Evolutionary conservation across 2,797 vertebrate genomes (phyloP).

Genomic region (Alcedo atthis): DNA sequence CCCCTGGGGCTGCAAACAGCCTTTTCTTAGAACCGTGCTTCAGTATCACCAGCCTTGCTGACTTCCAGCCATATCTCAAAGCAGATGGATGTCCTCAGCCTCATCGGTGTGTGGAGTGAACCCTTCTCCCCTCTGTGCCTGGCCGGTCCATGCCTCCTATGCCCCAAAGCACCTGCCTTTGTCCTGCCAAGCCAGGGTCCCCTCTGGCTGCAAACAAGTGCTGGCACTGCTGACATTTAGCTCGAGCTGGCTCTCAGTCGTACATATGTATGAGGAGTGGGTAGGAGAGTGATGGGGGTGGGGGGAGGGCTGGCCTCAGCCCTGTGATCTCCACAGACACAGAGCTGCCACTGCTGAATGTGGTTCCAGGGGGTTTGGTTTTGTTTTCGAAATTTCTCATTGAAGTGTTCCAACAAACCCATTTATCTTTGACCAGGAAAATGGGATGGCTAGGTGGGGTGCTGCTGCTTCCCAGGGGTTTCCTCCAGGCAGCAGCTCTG

Average conservation of each 20-base stretch:
- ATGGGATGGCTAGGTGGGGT: neutral
- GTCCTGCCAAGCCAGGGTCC: neutral
- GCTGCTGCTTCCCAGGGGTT: neutral
- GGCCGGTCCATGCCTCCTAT: fast-evolving
- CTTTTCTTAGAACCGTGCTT: fast-evolving
- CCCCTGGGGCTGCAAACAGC: neutral
- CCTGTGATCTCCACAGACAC: neutral
- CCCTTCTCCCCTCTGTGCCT: neutral
- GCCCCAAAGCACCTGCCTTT: neutral
- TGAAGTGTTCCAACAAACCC: neutral
- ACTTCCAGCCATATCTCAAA: fast-evolving
- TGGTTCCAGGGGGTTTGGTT: neutral
- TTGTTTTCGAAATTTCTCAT: neutral
- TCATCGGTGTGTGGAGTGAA: fast-evolving
- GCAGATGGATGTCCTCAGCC: neutral
- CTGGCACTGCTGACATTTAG: constrained; percentile 15
- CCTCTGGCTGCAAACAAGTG: fast-evolving
- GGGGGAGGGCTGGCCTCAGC: neutral
- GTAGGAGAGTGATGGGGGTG: neutral
- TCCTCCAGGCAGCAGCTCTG: neutral
- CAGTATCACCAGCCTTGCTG: fast-evolving
- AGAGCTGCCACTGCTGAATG: neutral
- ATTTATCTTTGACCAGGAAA: neutral
- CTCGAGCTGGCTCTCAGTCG: neutral
- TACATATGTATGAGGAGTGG: constrained; percentile 4